phyloP scores from a whole-genome alignment of 2,888 invertebrate species.

The Drosophila niveifrons region DNA sequence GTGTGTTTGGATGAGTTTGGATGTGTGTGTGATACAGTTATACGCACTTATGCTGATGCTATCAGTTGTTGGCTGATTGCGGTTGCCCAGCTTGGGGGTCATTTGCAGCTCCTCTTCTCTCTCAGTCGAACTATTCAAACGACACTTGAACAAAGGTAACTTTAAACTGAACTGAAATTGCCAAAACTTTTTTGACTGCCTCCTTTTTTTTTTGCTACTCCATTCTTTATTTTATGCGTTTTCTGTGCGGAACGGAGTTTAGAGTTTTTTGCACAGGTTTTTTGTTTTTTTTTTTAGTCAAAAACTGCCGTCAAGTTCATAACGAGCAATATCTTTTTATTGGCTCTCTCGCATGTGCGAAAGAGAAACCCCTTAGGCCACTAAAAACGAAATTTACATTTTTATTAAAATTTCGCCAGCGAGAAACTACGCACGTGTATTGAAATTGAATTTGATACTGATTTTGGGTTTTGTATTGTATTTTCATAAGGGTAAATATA shows the following conservation, averaged over 20 bases:
- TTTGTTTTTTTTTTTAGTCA: no score
- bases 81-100: slow-evolving; percentile 13
- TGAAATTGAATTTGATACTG: slow-evolving; percentile 48
- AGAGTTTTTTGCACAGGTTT: slow-evolving; percentile 33
- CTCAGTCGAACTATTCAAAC: slow-evolving; percentile 29
- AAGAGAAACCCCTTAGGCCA: slow-evolving; percentile 64
- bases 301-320: slow-evolving; percentile 70
- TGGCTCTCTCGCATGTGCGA: slow-evolving; percentile 68
- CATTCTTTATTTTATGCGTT: not conserved
- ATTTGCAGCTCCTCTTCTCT: slow-evolving; percentile 13
- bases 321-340: slow-evolving; percentile 76
- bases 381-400: slow-evolving; percentile 70
- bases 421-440: slow-evolving; percentile 42
- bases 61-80: slow-evolving; percentile 15
- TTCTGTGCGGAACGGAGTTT: slow-evolving; percentile 1
- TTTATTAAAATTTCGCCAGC: slow-evolving; percentile 70
- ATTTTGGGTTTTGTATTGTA: slow-evolving; percentile 28
- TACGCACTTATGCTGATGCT: slow-evolving; percentile 11
- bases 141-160: slow-evolving; percentile 23
- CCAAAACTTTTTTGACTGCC: slow-evolving; percentile 37
- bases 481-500: slow-evolving; percentile 21
- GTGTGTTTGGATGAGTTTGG: not conserved
- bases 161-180: slow-evolving; percentile 34
- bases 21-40: slow-evolving; percentile 1
- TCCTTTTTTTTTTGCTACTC: slow-evolving; percentile 18